A percentile compares a stretch with the other conserved stretches of the same genome.
Evolutionary conservation across 2,888 invertebrate genomes (phyloP).

Genomic region (Oscheius sp.): DNA sequence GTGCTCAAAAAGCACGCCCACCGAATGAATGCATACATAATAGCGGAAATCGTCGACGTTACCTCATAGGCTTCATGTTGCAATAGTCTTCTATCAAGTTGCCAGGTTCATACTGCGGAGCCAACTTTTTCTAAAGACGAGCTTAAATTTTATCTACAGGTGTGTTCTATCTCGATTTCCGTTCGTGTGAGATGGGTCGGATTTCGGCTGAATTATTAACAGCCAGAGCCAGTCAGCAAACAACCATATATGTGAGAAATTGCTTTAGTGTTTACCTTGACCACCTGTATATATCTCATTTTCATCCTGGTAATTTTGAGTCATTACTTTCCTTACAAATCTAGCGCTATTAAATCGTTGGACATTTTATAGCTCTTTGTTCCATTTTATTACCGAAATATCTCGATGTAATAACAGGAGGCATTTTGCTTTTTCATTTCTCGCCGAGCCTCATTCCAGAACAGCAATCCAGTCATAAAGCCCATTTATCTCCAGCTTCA

Average conservation of each 20-base stretch:
- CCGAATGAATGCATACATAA: constrained; percentile 9
- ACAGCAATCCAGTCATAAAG: constrained; percentile 20
- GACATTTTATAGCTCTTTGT: background rate
- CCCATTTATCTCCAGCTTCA: constrained; percentile 9
- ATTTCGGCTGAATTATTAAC: constrained; percentile 28
- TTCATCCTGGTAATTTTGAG: too few species aligned
- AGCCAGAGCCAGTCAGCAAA: constrained; percentile 10
- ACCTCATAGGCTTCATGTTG: too few species aligned
- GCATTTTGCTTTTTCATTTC: background rate
- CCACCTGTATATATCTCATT: background rate
- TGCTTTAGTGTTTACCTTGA: background rate
- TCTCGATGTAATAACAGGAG: background rate
- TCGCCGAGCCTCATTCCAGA: background rate
- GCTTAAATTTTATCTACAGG: background rate
- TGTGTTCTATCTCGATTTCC: background rate
- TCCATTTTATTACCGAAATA: background rate
- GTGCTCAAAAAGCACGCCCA: background rate
- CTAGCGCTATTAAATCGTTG: background rate
- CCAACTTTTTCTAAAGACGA: background rate
- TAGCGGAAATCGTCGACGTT: constrained; percentile 18
- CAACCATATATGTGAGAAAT: constrained; percentile 22
- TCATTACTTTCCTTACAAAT: too few species aligned
- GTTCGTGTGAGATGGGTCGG: constrained; percentile 28
- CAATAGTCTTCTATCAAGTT: too few species aligned
- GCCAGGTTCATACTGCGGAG: too few species aligned